Evolutionary conservation across 2,888 invertebrate species (phyloP).

Genomic region (Mantis religiosa): DNA sequence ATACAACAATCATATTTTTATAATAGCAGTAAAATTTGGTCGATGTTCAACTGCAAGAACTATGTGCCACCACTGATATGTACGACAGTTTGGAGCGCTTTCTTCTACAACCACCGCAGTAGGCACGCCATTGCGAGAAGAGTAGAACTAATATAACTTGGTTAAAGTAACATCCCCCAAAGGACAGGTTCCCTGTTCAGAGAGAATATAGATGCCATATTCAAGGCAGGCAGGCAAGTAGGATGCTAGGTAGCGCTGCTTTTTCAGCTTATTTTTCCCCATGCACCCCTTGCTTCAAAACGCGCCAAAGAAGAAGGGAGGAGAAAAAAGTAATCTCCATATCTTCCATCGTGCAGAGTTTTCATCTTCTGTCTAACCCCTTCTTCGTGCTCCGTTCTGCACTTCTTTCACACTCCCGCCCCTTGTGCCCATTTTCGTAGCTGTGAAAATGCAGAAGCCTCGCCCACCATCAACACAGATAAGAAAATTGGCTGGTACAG

Average conservation of each 20-base stretch:
- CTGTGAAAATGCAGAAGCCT: background rate
- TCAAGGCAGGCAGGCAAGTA: background rate
- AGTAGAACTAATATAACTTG: background rate
- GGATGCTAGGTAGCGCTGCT: background rate
- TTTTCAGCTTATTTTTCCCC: background rate
- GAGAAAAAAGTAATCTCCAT: background rate
- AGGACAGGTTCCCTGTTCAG: background rate
- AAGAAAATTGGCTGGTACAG: slow-evolving; percentile 1
- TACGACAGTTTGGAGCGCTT: background rate
- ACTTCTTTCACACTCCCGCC: background rate
- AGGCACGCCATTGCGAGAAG: background rate
- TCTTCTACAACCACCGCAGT: background rate
- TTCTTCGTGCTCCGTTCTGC: background rate
- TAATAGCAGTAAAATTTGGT: too few species aligned
- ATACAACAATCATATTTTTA: too few species aligned
- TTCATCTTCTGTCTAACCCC: background rate
- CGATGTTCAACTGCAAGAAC: too few species aligned
- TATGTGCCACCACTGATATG: background rate
- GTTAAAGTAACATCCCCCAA: background rate
- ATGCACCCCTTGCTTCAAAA: background rate
- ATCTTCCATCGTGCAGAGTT: background rate
- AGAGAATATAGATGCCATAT: background rate
- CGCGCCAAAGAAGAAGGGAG: too few species aligned
- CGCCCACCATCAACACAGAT: background rate
- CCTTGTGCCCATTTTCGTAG: background rate